Base-by-base conservation (phyloP, 2,113 vertebrate species). In the Rostratula benghalensis region DNA sequence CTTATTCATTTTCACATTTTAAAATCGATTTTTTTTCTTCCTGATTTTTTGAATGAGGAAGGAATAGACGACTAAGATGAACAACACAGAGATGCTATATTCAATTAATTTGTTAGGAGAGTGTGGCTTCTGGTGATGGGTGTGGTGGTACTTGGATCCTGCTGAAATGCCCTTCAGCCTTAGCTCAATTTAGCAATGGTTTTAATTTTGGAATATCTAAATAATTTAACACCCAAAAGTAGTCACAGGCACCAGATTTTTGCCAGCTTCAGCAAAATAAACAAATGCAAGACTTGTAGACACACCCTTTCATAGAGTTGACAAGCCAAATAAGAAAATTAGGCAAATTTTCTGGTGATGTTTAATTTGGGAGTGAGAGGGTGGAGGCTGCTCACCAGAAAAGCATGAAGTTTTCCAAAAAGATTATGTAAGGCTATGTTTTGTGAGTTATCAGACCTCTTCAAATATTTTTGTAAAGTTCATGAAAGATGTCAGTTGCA, bases 181-280 rank as follows among this genome's bases (percentile, higher is more conserved):
- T 68, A 43, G 68, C 41, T 94, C 83, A 63, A 82, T 92, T 91
- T 94, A 89, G 60, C 56, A 81, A 43, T 87, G 64, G 25, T 83
- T 95, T 95, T 89, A 56, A 68, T 89, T 94, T 75, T 75, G 35
- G 21, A 82, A 91, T 84, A 39, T 79, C 33, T 89, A 79, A 92
- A 79, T 94, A 94, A 43, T 60, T 84, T 75, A 76, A 91, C 48
- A 87, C 24, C 24, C 35, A 11, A 68, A 94, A 64, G 39, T 41
- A 79, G 53, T 91, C 77, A 70, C 89, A 88, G 56, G 24, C 67
- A 69, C 24, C 37, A 45, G 25, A 31, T 24, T 87, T 79, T 93
- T 94, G 51, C 78, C 82, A 90, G 64, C 59, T 80, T 83, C 71
- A 83, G 68, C 75, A 83, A 59, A 86, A 77, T 77, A 80, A 95